Conservation (phyloP, 2,797 vertebrate species). For the Sebastes taczanowskii region DNA sequence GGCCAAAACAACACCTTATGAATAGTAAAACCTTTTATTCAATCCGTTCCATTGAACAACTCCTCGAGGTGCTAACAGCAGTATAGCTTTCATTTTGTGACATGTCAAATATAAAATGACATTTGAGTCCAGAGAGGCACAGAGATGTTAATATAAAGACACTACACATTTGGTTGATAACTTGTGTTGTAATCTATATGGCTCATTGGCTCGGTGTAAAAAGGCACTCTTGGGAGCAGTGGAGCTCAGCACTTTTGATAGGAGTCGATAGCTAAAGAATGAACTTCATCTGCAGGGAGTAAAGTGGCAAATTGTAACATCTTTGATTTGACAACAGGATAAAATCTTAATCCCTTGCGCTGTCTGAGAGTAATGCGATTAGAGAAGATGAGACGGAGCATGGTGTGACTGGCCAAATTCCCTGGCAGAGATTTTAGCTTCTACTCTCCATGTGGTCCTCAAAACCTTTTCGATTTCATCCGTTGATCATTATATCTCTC, state of each 20-base stretch:
- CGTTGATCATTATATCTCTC: not conserved
- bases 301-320: slow-evolving; percentile 28
- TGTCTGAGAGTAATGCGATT: slow-evolving; percentile 42
- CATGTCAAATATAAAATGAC: not conserved
- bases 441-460: not conserved
- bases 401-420: slow-evolving; percentile 10
- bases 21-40: not conserved
- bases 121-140: not conserved
- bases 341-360: slow-evolving; percentile 40
- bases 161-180: not conserved
- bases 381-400: slow-evolving; percentile 3
- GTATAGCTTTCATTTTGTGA: not conserved
- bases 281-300: slow-evolving; percentile 30
- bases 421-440: not conserved
- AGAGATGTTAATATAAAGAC: not conserved
- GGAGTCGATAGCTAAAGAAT: slow-evolving; percentile 24
- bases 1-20: not conserved
- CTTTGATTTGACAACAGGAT: slow-evolving; percentile 28
- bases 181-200: not conserved
- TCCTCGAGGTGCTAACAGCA: not conserved
- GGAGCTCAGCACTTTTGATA: not conserved
- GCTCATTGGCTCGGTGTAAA: slow-evolving; percentile 16
- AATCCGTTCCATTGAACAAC: not conserved
- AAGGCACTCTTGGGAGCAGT: not conserved
- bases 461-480: not conserved